Conservation (phyloP, 2,797 vertebrate species). For the Halcyon smyrnensis region DNA sequence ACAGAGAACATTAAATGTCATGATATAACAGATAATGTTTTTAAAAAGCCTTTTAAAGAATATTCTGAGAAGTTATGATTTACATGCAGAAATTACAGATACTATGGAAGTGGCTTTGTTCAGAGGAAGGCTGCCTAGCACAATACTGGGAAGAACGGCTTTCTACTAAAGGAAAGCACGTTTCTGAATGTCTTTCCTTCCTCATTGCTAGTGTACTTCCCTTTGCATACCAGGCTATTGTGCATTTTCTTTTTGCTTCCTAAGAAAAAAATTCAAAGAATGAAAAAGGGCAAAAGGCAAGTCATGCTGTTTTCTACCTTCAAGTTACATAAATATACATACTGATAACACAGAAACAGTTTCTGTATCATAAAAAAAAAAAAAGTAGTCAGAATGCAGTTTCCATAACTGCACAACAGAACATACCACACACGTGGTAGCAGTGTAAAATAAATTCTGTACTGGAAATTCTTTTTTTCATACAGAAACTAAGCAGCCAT, state of each 20-base stretch:
- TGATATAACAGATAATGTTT: neutral
- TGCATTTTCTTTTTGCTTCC: neutral
- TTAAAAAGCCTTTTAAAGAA: neutral
- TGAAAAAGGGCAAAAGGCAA: neutral
- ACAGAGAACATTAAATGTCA: neutral
- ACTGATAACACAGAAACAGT: neutral
- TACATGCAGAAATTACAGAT: neutral
- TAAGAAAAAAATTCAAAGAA: slow-evolving; percentile 30
- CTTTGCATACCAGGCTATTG: slow-evolving; percentile 20
- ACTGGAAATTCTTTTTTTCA: neutral
- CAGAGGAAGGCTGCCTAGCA: slow-evolving; percentile 11
- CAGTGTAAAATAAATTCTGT: neutral
- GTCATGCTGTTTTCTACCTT: neutral
- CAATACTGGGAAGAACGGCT: slow-evolving; percentile 53
- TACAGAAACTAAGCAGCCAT: neutral
- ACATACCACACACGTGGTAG: neutral
- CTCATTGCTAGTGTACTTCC: slow-evolving; percentile 19
- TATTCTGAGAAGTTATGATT: neutral
- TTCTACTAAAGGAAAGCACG: neutral
- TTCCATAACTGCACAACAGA: neutral
- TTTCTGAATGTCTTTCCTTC: slow-evolving; percentile 51
- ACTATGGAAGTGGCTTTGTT: slow-evolving; percentile 10
- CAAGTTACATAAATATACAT: neutral
- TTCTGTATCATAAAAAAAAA: neutral
- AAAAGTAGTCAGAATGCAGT: neutral